Evolutionary conservation across 1,140 invertebrate genomes (phyloP), one percentile per base, ranked within the genome.

Genomic region (Stenopsyche tienmushanensis): DNA sequence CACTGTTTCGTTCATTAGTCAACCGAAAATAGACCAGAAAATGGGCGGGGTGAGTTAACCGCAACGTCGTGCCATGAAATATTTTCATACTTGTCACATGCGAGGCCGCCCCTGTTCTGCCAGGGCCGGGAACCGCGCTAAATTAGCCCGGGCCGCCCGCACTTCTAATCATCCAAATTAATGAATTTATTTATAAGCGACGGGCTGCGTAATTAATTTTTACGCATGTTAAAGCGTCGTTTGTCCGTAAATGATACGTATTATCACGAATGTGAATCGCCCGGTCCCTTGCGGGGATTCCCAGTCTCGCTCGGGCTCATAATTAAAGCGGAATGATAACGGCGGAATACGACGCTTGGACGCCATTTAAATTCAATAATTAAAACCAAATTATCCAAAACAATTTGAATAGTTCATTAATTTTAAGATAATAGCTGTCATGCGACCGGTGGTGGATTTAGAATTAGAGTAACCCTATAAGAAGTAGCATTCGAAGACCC

Each of bases 1-100:
- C 57, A 54, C 52, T 45, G 41, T 67, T 63, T 52, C 20, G 60
- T 67, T 67, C 66, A 67, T 67, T 67, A 67, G 66, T 67, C 66
- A 67, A 34, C 53, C 44, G 54, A 67, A 67, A 64, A 64, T 67
- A 63, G 59, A 63, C 34, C 44, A 25, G 66, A 63, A 49, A 39
- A 64, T 67, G 66, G 66, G 66, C 66, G 66, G 26, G 62, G 44
- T 23, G 44, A 10, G 44, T 20, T 47, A 29, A 26, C 24, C 41
- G 18, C 23, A 62, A 59, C 65, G 65, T 52, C 41, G 44, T 34
- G 53, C 58, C 15, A 52, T 57, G 54, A 53, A 53, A 60, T 62
- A 67, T 64, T 64, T 39, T 53, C 52, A 49, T 62, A 58, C 26
- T 58, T 58, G 23, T 25, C 34, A n/a, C 54, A 57, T 41, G 29